Evolutionary conservation across 2,888 invertebrate genomes (phyloP).

Genomic region (Cantharis rufa): DNA sequence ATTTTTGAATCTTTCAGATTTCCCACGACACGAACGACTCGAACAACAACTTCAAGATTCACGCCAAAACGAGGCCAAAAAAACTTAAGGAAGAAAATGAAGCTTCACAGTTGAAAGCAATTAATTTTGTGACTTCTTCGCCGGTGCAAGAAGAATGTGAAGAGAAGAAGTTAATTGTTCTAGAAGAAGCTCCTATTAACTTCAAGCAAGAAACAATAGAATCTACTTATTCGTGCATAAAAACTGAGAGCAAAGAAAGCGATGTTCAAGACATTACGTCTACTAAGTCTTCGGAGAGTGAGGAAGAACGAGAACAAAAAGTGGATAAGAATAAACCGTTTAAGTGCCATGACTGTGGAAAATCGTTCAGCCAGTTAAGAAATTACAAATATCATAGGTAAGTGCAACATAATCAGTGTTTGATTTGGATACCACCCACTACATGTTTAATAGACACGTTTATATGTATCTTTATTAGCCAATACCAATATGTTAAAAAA

Average conservation of each 20-base stretch:
- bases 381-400: constrained; percentile 80
- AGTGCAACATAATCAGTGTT: constrained; percentile 24
- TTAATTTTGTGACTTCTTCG: constrained; percentile 5
- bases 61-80: neutral
- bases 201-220: neutral
- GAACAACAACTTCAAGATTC: constrained; percentile 45
- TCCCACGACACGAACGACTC: constrained; percentile 41
- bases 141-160: constrained; percentile 6
- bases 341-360: constrained; percentile 77
- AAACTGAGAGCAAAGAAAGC: constrained; percentile 1
- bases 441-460: neutral
- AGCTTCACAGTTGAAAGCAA: neutral
- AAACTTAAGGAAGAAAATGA: neutral
- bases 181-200: neutral
- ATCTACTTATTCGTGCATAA: neutral
- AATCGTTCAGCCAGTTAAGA: constrained; percentile 79
- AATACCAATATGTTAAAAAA: neutral
- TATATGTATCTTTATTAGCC: neutral
- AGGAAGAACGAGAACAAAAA: constrained; percentile 8
- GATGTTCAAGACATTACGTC: neutral
- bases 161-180: constrained; percentile 3
- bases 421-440: neutral
- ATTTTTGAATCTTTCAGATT: neutral
- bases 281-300: neutral
- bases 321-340: constrained; percentile 57